Evolutionary conservation across 1,140 invertebrate species (phyloP).

Genomic region (Micrasema minimum): DNA sequence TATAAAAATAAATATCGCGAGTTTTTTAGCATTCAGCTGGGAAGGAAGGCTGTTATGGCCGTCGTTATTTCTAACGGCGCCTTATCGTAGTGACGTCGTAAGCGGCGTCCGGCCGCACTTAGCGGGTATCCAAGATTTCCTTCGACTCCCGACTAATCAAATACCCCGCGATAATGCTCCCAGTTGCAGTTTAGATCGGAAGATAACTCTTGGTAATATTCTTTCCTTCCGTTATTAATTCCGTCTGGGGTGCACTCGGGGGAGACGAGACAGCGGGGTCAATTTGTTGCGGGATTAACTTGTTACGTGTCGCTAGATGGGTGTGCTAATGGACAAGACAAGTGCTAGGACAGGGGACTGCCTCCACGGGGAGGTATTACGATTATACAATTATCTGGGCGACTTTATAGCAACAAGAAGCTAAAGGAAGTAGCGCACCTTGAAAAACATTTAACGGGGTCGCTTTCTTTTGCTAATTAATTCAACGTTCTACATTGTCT

Average conservation of each 20-base stretch:
- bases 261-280: conserved; percentile 22
- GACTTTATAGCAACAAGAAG: too few relatives aligned
- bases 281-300: conserved; percentile 21
- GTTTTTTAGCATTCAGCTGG: conserved; percentile 22
- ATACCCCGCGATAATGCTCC: conserved; percentile 43
- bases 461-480: too few relatives aligned
- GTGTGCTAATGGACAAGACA: conserved; percentile 18
- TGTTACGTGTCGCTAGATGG: conserved; percentile 20
- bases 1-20: conserved; percentile 32
- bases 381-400: conserved; percentile 13
- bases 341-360: not conserved
- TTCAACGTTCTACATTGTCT: too few relatives aligned
- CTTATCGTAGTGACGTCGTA: conserved; percentile 27
- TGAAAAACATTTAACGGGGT: too few relatives aligned
- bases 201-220: conserved; percentile 49
- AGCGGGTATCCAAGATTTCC: conserved; percentile 35
- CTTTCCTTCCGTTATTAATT: conserved; percentile 44
- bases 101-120: conserved; percentile 13
- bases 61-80: conserved; percentile 42
- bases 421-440: too few relatives aligned
- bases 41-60: conserved; percentile 24
- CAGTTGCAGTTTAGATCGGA: conserved; percentile 48
- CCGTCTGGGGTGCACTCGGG: conserved; percentile 27
- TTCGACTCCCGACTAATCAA: conserved; percentile 49
- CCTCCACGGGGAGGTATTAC: not conserved